Percentiles rank a stretch among this genome's conserved stretches.
phyloP scores from a whole-genome alignment of 2,888 invertebrate genomes.

The Ischnus inquisitorius region DNA sequence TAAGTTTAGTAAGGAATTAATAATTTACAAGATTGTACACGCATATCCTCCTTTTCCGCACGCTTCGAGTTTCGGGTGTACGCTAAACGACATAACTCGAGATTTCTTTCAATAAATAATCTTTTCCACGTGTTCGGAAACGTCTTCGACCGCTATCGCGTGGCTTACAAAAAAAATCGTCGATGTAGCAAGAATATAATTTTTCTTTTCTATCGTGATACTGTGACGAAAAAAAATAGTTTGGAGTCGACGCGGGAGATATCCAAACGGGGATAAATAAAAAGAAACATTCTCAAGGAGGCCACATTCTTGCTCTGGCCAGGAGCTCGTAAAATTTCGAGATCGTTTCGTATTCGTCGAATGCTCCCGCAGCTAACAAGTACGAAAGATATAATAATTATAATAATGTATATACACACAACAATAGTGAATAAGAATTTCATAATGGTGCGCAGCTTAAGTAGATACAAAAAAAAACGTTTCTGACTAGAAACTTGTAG shows the following conservation, averaged over 20 bases:
- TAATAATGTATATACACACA: conserved; percentile 60
- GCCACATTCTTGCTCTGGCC: conserved; percentile 50
- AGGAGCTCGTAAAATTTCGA: conserved; percentile 71
- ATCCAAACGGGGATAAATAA: conserved; percentile 23
- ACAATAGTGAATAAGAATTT: conserved; percentile 57
- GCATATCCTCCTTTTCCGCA: conserved; percentile 72
- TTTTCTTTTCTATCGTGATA: conserved; percentile 15
- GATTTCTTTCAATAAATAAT: conserved; percentile 77
- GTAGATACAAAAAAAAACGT: conserved; percentile 74
- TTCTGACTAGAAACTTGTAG: conserved; percentile 84
- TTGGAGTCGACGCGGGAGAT: conserved; percentile 14
- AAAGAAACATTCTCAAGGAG: conserved; percentile 71
- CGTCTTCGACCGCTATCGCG: conserved; percentile 51
- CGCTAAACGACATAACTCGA: conserved; percentile 68
- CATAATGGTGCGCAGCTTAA: conserved; percentile 62
- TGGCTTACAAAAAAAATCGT: conserved; percentile 16
- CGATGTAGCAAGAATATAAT: conserved; percentile 20
- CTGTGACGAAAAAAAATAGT: conserved; percentile 10
- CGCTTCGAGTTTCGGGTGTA: conserved; percentile 73
- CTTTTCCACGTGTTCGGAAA: conserved; percentile 61
- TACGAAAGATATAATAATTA: conserved; percentile 69
- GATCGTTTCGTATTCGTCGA: conserved; percentile 66
- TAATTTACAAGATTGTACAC: conserved; percentile 84
- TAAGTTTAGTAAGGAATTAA: conserved; percentile 78
- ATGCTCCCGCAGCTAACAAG: conserved; percentile 71